A percentile compares a stretch with the other conserved stretches of the same genome.
Evolutionary conservation across 1,140 invertebrate genomes (phyloP).

Genomic region (Diploscapter pachys): DNA sequence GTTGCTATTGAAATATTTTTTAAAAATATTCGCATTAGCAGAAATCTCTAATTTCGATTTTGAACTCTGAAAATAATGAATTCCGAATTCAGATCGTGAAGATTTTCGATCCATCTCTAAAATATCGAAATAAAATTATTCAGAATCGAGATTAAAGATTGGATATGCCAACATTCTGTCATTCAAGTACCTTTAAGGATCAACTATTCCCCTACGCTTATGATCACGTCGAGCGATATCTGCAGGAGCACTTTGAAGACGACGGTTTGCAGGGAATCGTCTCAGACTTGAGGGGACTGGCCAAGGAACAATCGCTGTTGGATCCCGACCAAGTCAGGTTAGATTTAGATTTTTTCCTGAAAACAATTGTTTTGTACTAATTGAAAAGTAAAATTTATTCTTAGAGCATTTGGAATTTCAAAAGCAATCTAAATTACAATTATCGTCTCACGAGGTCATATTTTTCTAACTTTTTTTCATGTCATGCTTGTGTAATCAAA

Average conservation of each 20-base stretch:
- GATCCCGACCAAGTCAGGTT: slow-evolving; percentile 41
- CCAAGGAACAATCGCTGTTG: slow-evolving; percentile 21
- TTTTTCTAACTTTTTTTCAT: no score
- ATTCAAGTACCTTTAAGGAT: slow-evolving; percentile 63
- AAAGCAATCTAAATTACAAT: no score
- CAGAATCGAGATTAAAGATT: no score
- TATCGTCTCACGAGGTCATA: no score
- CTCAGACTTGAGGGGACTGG: slow-evolving; percentile 63
- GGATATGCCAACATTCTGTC: not conserved
- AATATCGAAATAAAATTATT: no score
- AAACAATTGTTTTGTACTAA: slow-evolving; percentile 8
- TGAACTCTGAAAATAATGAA: no score
- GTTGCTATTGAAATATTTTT: not conserved
- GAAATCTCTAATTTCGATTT: no score
- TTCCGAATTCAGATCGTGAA: no score
- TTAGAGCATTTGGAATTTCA: not conserved
- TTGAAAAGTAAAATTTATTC: slow-evolving; percentile 11
- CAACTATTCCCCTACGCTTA: slow-evolving; percentile 76
- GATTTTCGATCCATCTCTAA: no score
- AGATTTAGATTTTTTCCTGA: not conserved
- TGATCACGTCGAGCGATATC: slow-evolving; percentile 70
- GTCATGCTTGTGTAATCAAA: no score
- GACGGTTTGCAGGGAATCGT: slow-evolving; percentile 71
- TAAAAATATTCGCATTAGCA: no score
- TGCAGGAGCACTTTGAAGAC: slow-evolving; percentile 71